These are phyloP conservation scores for Drosophila subsilvestris DNA, from an alignment of 2,888 invertebrate species.

Conservation along the genomic window DNA sequence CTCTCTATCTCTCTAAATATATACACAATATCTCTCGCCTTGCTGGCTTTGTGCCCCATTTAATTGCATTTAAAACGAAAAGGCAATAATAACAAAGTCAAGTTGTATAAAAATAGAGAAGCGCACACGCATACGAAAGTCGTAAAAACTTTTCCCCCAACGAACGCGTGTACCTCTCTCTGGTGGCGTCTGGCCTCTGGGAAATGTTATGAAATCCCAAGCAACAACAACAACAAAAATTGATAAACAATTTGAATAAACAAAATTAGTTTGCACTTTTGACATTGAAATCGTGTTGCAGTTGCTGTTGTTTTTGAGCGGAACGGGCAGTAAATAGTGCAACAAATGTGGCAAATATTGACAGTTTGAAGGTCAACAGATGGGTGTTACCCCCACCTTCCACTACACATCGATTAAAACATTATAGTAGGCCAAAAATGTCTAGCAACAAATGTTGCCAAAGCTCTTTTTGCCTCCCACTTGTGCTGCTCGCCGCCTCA, in stretches of 20 bases:
- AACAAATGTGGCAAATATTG: slow-evolving; percentile 34
- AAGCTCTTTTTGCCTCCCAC: slow-evolving; percentile 38
- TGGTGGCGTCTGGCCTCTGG: not conserved
- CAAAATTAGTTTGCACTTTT: slow-evolving; percentile 58
- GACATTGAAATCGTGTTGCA: slow-evolving; percentile 48
- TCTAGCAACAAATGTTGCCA: slow-evolving; percentile 63
- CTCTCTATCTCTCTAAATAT: not conserved
- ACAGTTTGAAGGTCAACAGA: slow-evolving; percentile 62
- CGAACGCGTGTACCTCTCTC: not conserved
- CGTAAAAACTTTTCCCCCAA: slow-evolving; percentile 19
- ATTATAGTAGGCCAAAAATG: slow-evolving; percentile 17
- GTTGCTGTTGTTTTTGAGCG: slow-evolving; percentile 4
- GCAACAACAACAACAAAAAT: slow-evolving; percentile 26
- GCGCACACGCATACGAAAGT: slow-evolving; percentile 9
- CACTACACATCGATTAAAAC: not conserved
- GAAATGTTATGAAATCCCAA: not conserved
- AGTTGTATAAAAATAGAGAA: slow-evolving; percentile 35
- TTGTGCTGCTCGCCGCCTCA: not conserved
- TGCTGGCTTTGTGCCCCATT: slow-evolving; percentile 6
- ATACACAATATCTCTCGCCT: not conserved
- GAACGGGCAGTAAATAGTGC: slow-evolving; percentile 18
- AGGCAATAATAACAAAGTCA: slow-evolving; percentile 34
- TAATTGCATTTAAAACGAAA: slow-evolving; percentile 34
- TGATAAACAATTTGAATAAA: slow-evolving; percentile 38
- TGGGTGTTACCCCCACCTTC: slow-evolving; percentile 19